Percentiles rank a stretch among this genome's conserved stretches.
Conservation (phyloP, 2,113 vertebrate species). For the Muntiacus reevesi region DNA sequence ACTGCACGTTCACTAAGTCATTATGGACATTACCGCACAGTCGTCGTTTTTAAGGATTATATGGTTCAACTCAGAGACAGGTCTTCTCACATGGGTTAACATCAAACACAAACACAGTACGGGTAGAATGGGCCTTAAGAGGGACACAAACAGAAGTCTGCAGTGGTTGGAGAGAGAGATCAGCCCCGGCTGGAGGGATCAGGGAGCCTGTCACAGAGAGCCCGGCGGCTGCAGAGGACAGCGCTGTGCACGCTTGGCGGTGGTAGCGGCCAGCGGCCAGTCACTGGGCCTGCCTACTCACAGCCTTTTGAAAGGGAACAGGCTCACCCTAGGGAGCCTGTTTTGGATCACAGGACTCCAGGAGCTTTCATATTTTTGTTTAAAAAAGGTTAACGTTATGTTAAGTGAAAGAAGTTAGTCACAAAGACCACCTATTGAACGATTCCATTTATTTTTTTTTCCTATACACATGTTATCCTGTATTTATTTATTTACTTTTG, state of each 20-base stretch:
- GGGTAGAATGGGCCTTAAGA: not conserved
- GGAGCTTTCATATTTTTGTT: not conserved
- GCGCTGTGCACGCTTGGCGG: accelerated
- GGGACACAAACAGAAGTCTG: not conserved
- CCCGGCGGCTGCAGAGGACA: accelerated
- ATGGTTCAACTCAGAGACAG: not conserved
- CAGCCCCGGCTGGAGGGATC: too few relatives aligned
- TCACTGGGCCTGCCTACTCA: not conserved
- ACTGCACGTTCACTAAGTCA: not conserved
- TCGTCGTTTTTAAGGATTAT: not conserved
- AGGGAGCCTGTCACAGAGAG: not conserved
- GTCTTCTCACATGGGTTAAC: not conserved
- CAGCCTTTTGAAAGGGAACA: not conserved
- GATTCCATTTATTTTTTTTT: not conserved
- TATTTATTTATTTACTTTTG: not conserved
- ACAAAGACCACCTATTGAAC: not conserved
- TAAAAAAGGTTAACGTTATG: not conserved
- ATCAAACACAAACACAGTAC: not conserved
- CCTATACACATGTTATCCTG: not conserved
- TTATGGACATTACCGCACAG: not conserved
- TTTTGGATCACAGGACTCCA: not conserved
- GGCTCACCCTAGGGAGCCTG: not conserved
- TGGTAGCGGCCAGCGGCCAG: not conserved
- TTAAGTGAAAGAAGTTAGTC: not conserved
- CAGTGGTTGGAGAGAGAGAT: not conserved